phyloP scores from a whole-genome alignment of 2,888 invertebrate genomes.

The Tanytarsus gracilentus region DNA sequence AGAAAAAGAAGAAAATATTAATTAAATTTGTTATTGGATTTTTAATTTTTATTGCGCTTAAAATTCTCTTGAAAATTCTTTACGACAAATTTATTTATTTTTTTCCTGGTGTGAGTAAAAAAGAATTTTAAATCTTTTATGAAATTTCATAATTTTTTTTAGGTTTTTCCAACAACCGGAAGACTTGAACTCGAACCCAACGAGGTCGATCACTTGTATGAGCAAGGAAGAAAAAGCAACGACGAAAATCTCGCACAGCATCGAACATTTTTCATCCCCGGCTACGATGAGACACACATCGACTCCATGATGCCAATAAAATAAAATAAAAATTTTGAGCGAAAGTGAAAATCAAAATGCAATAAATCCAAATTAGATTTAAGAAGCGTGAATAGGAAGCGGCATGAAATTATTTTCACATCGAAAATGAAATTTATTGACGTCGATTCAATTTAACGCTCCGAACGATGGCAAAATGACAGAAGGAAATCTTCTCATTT shows the following conservation, averaged over 20 bases:
- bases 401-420: not conserved
- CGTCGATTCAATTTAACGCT: slow-evolving; percentile 26
- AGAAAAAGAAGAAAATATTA: slow-evolving; percentile 13
- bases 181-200: not conserved
- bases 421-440: not conserved
- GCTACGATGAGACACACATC: no score
- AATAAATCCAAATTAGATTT: not conserved
- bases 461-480: not conserved
- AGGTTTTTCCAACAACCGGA: slow-evolving; percentile 4
- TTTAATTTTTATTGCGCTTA: not conserved
- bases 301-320: no score
- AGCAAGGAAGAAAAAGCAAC: not conserved
- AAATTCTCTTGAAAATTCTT: not conserved
- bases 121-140: not conserved
- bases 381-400: not conserved
- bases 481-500: slow-evolving; percentile 23
- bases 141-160: not conserved
- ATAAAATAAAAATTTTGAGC: no score
- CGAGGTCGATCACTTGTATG: not conserved
- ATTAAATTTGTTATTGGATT: not conserved
- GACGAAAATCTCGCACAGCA: no score
- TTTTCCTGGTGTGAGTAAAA: not conserved
- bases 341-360: not conserved
- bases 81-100: not conserved
- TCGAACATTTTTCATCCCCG: no score